Evolutionary conservation across 1,140 invertebrate species (phyloP), one percentile per base, ranked within the genome.

Genomic region (Doryteuthis pealeii): DNA sequence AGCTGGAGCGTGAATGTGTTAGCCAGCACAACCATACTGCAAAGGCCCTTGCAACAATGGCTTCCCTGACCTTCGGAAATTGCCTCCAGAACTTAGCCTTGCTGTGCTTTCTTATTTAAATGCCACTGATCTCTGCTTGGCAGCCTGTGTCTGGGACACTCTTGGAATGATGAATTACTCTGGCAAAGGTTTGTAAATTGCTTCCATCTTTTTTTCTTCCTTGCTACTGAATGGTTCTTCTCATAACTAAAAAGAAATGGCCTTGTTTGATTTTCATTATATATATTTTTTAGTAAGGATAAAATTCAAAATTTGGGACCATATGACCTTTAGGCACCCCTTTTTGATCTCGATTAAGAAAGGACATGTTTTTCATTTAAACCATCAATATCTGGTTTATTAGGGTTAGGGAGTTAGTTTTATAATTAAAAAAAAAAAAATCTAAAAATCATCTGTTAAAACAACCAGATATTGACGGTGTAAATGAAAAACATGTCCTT

Each of bases 61-160:
- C 45, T 89, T 90, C 79, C 89, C 87, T n/a, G 89, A 90, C 80
- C 80, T 90, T 66, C 79, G 81, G 14, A 75, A 86, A 31, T 80
- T 90, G 14, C 90, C 90, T 30, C 89, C 89, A 43, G 90, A 90
- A 82, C 72, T 91, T 32, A 85, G 88, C 66, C 77, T 90, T 3
- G 77, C 84, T 69, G 88, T 90, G 30, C 80, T 91, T n/a, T 88
- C 87, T 18, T 81, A 90, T 77, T 82, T 91, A 12, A 88, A 90
- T 80, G 89, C 90, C 31, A 90, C 90, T 35, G 90, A 91, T 79
- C 81, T 91, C 33, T 90, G 90, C 79, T 78, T 91, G 62, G 90
- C 90, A 26, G 85, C 88, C 8, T 90, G 90, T 87, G 89, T 91
- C 15, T 91, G 90, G 90, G 82, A 87, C 31, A 85, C 88, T 49